Evolutionary conservation across 2,797 vertebrate genomes (phyloP), one percentile per base, ranked within the genome.

Genomic region (Fistularia tabacaria): DNA sequence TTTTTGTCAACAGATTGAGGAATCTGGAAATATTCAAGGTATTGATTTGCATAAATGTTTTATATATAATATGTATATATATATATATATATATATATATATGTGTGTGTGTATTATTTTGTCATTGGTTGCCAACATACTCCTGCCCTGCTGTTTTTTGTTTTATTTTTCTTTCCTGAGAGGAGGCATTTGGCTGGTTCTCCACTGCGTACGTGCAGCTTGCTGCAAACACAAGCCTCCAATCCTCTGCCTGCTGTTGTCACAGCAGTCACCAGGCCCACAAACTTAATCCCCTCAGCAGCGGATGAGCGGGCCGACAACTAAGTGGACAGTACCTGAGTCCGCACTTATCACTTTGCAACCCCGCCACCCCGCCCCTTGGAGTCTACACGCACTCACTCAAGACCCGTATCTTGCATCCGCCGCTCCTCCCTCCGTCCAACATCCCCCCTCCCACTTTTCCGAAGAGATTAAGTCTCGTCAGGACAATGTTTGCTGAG

Each of bases 141-240:
- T 73, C 38, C 45, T 59, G 56, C 60, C 57, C 51, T 51, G 51
- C 56, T 80, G 69, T 83, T 75, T 74, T 78, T 25, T 25, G 2
- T 25, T 25, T 25, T 25, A 3, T 25, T 25, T 25, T 25, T 25
- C 25, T 25, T 25, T 5, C 64, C 74, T 73, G 36, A 71, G 64
- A 61, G 69, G 69, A 81, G 75, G 66, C 46, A 55, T 76, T 82
- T 77, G 77, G 80, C 79, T 67, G 74, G 60, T 60, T 72, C 51
- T 80, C 57, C 53, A 38, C 58, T 84, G 85, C 44, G 69, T 89
- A 89, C 82, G 77, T 90, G 86, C 81, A 0, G 59, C 67, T 79
- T 64, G 42, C 62, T 58, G 71, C 52, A 41, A 83, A 83, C 75
- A 57, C 62, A 49, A 70, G 57, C 62, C 61, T 71, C 66, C 73